Evolutionary conservation across 1,140 invertebrate species (phyloP).

Genomic region (Eriocheir sinensis): DNA sequence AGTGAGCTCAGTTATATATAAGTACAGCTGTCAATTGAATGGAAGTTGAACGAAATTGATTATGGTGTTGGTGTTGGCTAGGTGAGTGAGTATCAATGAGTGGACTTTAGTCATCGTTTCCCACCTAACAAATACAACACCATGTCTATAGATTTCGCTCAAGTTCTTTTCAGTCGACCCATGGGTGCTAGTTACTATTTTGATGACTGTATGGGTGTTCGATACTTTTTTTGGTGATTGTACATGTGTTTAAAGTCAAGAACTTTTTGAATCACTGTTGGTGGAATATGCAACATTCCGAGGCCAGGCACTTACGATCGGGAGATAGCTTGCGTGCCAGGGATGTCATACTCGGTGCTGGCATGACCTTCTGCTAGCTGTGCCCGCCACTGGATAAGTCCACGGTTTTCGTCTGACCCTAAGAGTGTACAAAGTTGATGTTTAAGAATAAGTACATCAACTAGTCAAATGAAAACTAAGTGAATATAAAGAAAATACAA

Average conservation of each 20-base stretch:
- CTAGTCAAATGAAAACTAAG: too few relatives aligned
- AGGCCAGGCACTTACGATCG: neutral
- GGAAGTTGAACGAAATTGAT: too few relatives aligned
- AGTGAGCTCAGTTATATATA: neutral
- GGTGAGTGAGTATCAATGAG: neutral
- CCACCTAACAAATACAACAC: too few relatives aligned
- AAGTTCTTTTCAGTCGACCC: too few relatives aligned
- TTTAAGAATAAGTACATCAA: too few relatives aligned
- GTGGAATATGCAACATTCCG: neutral
- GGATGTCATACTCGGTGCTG: neutral
- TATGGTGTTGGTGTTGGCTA: too few relatives aligned
- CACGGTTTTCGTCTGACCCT: neutral
- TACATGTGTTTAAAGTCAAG: neutral
- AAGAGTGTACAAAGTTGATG: neutral
- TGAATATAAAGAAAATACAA: neutral
- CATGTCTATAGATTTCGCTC: too few relatives aligned
- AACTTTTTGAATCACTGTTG: neutral
- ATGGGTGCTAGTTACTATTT: neutral
- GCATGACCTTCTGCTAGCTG: neutral
- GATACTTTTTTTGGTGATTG: neutral
- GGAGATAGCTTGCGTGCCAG: neutral
- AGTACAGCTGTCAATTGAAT: too few relatives aligned
- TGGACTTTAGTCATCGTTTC: neutral
- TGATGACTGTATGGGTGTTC: neutral
- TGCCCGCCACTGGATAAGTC: neutral